Evolutionary conservation across 2,888 invertebrate species (phyloP).

Genomic region (Muschampia plurimacula): DNA sequence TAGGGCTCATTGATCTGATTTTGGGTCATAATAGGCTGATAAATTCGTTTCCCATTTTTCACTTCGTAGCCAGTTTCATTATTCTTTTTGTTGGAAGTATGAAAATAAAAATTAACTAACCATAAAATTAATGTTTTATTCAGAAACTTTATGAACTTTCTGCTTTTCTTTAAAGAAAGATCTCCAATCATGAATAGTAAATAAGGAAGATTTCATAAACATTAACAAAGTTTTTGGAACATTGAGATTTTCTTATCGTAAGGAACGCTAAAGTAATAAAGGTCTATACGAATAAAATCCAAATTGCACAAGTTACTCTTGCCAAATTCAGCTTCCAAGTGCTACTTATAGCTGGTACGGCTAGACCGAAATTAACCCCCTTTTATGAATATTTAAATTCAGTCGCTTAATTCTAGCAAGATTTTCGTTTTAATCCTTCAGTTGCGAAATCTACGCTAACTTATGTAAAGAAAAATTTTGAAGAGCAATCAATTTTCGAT

Average conservation of each 20-base stretch:
- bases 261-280: conserved; percentile 37
- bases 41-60: conserved; percentile 16
- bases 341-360: conserved; percentile 32
- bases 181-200: conserved; percentile 34
- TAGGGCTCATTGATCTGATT: conserved; percentile 40
- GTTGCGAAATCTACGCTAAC: background rate
- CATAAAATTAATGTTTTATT: conserved; percentile 27
- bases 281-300: conserved; percentile 39
- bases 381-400: conserved; percentile 39
- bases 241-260: conserved; percentile 33
- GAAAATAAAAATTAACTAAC: conserved; percentile 19
- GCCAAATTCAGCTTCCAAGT: conserved; percentile 36
- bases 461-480: background rate
- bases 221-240: conserved; percentile 37
- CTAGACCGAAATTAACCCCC: conserved; percentile 38
- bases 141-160: conserved; percentile 11
- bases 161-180: conserved; percentile 19
- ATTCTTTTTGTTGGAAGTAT: conserved; percentile 3
- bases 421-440: conserved; percentile 24
- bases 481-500: background rate
- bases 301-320: conserved; percentile 39
- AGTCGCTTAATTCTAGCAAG: conserved; percentile 19
- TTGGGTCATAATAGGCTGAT: conserved; percentile 25
- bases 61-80: background rate
- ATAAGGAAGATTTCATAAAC: conserved; percentile 37